Evolutionary conservation across 2,113 vertebrate species (phyloP).

Genomic region (Serilophus lunatus): DNA sequence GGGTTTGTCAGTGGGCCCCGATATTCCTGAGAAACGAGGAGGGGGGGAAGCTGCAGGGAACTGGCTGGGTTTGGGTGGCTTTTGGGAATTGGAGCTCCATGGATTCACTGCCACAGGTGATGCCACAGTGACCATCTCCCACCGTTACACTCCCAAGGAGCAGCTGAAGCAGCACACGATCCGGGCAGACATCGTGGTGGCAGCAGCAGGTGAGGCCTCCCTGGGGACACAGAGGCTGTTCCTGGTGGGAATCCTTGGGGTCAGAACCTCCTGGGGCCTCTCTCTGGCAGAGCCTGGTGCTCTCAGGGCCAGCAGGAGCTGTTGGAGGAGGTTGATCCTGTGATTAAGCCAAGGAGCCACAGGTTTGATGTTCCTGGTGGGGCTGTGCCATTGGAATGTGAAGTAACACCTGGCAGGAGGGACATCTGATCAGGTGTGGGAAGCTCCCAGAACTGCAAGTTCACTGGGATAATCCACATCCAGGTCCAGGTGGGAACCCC

Average conservation of each 20-base stretch:
- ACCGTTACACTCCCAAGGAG: constrained; percentile 95
- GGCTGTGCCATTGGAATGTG: not conserved
- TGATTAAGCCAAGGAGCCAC: not conserved
- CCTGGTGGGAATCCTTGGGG: rapidly evolving
- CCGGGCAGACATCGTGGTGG: constrained; percentile 90
- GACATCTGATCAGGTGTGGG: too few relatives aligned
- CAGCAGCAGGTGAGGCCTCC: constrained; percentile 91
- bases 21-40: not conserved
- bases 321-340: not conserved
- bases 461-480: too few relatives aligned
- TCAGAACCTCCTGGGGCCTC: not conserved
- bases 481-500: too few relatives aligned
- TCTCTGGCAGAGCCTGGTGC: not conserved
- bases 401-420: not conserved
- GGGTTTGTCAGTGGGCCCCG: not conserved
- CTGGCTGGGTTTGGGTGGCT: not conserved
- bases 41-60: rapidly evolving
- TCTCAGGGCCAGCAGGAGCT: not conserved
- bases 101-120: constrained; percentile 74
- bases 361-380: rapidly evolving
- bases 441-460: too few relatives aligned
- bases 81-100: rapidly evolving
- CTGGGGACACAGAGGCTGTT: too few relatives aligned
- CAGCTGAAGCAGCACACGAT: constrained; percentile 90
- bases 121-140: constrained; percentile 95